Conservation (phyloP, 2,888 invertebrate genomes). For the Trachelus stipa region DNA sequence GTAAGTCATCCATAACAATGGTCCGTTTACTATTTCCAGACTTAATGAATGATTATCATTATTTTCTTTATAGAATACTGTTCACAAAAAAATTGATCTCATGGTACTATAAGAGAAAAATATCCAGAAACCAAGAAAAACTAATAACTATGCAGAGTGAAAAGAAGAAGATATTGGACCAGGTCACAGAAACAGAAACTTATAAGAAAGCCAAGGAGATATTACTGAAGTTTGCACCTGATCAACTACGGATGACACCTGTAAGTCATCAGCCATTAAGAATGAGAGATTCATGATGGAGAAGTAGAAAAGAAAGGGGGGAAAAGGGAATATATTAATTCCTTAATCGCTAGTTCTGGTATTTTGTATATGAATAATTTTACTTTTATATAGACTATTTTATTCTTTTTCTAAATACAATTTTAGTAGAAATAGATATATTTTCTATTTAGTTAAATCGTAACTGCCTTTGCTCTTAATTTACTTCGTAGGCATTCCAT, state of each 20-base stretch:
- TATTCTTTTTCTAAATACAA: not conserved
- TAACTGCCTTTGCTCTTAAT: not conserved
- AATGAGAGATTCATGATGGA: conserved; percentile 26
- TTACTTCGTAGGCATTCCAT: not conserved
- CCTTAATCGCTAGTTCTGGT: conserved; percentile 33
- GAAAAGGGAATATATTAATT: conserved; percentile 59
- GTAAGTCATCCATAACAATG: conserved; percentile 72
- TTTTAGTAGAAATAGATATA: not conserved
- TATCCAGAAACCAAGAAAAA: conserved; percentile 82
- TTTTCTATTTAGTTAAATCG: not conserved
- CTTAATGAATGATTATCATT: conserved; percentile 1
- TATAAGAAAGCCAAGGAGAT: conserved; percentile 94
- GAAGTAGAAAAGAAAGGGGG: conserved; percentile 36
- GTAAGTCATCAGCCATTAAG: conserved; percentile 37
- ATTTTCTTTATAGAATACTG: conserved; percentile 74
- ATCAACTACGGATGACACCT: conserved; percentile 67
- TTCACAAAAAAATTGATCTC: conserved; percentile 82
- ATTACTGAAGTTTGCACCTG: conserved; percentile 85
- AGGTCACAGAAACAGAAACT: conserved; percentile 97
- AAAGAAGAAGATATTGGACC: conserved; percentile 90
- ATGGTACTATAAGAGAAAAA: conserved; percentile 89
- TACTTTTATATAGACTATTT: not conserved
- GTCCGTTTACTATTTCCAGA: conserved; percentile 2
- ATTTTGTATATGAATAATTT: not conserved
- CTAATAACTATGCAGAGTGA: conserved; percentile 79